Evolutionary conservation across 1,140 invertebrate species (phyloP).

Genomic region (Neodiprion fabricii): DNA sequence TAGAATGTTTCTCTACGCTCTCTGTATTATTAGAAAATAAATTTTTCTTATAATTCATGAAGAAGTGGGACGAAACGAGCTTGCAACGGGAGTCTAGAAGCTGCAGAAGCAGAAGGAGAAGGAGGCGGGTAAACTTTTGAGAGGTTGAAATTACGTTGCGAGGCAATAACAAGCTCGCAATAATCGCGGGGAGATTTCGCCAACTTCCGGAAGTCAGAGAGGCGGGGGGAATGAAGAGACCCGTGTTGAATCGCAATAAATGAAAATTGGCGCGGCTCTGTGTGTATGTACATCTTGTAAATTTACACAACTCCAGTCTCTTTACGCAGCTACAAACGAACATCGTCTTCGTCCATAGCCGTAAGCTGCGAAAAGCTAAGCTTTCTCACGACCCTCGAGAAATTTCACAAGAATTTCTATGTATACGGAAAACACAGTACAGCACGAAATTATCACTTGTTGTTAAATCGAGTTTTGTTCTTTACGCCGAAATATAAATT

Average conservation of each 20-base stretch:
- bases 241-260: background rate
- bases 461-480: too few relatives aligned
- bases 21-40: background rate
- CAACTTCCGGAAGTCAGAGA: background rate
- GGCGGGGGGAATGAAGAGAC: background rate
- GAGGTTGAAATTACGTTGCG: conserved; percentile 39
- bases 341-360: too few relatives aligned
- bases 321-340: too few relatives aligned
- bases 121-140: conserved; percentile 14
- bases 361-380: too few relatives aligned
- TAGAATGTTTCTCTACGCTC: background rate
- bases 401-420: too few relatives aligned
- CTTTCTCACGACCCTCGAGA: too few relatives aligned
- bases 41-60: background rate
- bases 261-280: background rate
- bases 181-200: conserved; percentile 31
- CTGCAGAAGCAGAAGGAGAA: background rate
- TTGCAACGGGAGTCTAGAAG: background rate
- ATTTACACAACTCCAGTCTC: too few relatives aligned
- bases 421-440: too few relatives aligned
- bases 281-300: too few relatives aligned
- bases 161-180: conserved; percentile 42
- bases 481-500: too few relatives aligned
- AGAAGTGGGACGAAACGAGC: background rate
- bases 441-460: too few relatives aligned